These are phyloP conservation scores for Chalcis sispes DNA, from an alignment of 2,888 invertebrate genomes.

Conservation along the genomic window DNA sequence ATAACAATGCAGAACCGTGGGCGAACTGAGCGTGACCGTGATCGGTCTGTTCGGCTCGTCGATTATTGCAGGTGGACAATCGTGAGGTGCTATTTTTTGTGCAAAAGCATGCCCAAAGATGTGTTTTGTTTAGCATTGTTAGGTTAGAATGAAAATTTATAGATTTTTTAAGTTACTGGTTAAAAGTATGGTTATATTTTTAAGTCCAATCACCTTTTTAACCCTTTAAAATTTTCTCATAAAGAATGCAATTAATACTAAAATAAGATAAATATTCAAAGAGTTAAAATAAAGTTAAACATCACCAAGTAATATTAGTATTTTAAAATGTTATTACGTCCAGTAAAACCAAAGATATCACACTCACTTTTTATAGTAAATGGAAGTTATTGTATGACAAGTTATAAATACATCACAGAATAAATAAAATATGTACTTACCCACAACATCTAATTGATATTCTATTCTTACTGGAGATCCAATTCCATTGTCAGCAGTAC, in stretches of 20 bases:
- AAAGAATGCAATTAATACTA: background rate
- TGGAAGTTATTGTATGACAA: background rate
- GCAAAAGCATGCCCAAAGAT: background rate
- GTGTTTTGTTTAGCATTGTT: constrained; percentile 24
- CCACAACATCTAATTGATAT: constrained; percentile 84
- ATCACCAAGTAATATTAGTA: background rate
- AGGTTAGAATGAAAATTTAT: constrained; percentile 13
- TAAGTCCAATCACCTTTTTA: background rate
- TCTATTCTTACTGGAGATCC: constrained; percentile 83
- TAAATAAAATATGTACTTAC: constrained; percentile 77
- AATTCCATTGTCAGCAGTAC: constrained; percentile 88
- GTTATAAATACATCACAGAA: background rate
- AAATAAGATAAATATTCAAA: constrained; percentile 5
- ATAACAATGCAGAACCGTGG: constrained; percentile 86
- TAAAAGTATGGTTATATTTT: background rate
- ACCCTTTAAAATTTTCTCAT: background rate
- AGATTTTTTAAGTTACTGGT: background rate
- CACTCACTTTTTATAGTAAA: background rate
- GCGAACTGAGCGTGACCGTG: constrained; percentile 84
- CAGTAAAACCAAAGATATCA: background rate
- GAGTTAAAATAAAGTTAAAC: constrained; percentile 12
- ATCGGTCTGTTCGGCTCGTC: constrained; percentile 82
- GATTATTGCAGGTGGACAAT: constrained; percentile 81
- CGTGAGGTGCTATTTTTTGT: constrained; percentile 79
- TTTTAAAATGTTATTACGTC: background rate